Evolutionary conservation across 2,797 vertebrate genomes (phyloP).

Genomic region (Prunella strophiata): DNA sequence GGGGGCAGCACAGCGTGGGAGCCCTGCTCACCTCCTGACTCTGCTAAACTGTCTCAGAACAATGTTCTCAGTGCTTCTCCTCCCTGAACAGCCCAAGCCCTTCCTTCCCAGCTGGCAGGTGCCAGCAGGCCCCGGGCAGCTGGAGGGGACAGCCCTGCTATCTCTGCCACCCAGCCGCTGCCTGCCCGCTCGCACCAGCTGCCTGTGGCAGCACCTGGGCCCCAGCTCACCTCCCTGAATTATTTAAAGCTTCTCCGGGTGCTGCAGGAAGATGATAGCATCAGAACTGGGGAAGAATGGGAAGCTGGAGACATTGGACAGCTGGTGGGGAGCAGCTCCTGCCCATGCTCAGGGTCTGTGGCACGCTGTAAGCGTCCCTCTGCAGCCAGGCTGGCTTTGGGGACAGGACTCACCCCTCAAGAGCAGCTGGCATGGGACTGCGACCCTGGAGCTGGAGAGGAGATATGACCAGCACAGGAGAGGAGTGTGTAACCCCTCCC

Average conservation of each 20-base stretch:
- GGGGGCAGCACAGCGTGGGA: background rate
- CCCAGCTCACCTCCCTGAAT: slow-evolving; percentile 43
- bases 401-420: background rate
- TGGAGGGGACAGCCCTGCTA: background rate
- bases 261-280: background rate
- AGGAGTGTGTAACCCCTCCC: background rate
- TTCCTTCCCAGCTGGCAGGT: background rate
- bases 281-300: background rate
- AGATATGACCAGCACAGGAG: accelerated
- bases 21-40: background rate
- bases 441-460: accelerated
- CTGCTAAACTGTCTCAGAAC: background rate
- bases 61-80: background rate
- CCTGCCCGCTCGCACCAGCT: background rate
- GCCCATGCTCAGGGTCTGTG: accelerated
- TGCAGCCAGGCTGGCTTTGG: background rate
- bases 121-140: background rate
- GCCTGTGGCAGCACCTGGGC: slow-evolving; percentile 65
- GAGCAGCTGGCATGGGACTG: background rate
- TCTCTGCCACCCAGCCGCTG: slow-evolving; percentile 51
- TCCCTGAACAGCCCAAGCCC: background rate
- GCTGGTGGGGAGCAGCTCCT: background rate
- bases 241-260: slow-evolving; percentile 51
- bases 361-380: background rate
- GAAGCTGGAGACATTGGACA: background rate